Evolutionary conservation across 2,888 invertebrate species (phyloP), one percentile per base, ranked within the genome.

Genomic region (Pterostichus madidus): DNA sequence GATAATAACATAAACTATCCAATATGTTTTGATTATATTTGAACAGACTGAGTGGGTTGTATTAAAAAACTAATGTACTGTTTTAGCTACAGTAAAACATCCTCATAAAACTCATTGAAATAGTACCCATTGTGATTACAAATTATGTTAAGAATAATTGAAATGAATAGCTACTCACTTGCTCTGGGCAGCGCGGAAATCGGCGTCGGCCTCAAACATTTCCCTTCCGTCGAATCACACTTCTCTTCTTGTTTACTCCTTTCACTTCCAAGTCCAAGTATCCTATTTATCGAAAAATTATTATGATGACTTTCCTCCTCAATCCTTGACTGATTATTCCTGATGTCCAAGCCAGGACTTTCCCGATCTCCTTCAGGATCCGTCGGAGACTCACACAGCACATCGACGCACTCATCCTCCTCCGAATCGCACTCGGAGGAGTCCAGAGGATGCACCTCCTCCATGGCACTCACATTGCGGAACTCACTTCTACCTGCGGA

Each of bases 221-320:
- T 88, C 31, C 87, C 85, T 49, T 86, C 87, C 68, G 61, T 71
- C 59, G 75, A 68, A 84, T 80, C 83, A 84, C 80, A 80, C 35
- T 84, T 83, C 59, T 61, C 80, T 53, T 84, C 84, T 64, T 84
- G 83, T 59, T 80, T 81, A 73, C 86, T 84, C 6, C 35, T 46
- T 24, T 83, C 56, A 39, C 44, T 80, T 52, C 85, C 86, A 31
- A 89, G 85, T 61, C 90, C 90, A 83, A 90, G 86, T 83, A 90
- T 90, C 84, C 87, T 89, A 84, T 90, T 89, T 79, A 90, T 90
- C 8, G 90, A 90, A 85, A 90, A 90, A 84, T 90, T 90, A 85
- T 88, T 89, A 79, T 85, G 85, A 80, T 85, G 85, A 52, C 82
- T 61, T 10, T 68, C 79, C 85, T 80, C 84, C 85, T 85, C 85